Conservation (phyloP, 2,113 vertebrate genomes). For the Caranx melampygus region DNA sequence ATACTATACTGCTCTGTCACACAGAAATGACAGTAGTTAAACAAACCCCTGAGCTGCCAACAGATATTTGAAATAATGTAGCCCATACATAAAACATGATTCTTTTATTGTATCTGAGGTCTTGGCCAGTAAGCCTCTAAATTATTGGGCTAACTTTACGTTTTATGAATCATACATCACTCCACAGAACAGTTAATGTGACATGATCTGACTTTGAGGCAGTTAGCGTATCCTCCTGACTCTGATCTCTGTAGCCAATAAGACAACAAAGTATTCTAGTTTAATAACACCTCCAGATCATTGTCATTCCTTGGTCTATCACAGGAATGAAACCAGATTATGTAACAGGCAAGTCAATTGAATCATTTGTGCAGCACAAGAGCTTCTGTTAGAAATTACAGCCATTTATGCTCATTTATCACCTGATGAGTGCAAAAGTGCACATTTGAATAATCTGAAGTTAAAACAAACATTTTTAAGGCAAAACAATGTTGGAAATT, state of each 20-base stretch:
- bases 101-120: not conserved
- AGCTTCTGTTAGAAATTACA: not conserved
- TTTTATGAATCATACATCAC: not conserved
- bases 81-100: not conserved
- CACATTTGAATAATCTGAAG: not conserved
- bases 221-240: not conserved
- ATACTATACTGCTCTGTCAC: not conserved
- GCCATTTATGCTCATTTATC: not conserved
- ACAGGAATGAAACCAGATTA: conserved; percentile 27
- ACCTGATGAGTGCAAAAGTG: not conserved
- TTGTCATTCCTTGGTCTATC: conserved; percentile 23
- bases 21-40: not conserved
- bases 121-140: not conserved
- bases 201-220: conserved; percentile 4
- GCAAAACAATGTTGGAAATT: not conserved
- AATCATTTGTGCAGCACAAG: not conserved
- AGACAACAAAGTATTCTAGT: conserved; percentile 28
- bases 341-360: not conserved
- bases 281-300: not conserved
- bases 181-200: not conserved
- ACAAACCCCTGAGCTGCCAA: not conserved
- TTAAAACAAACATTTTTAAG: not conserved
- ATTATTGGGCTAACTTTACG: not conserved
- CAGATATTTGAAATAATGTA: not conserved
- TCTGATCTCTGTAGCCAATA: conserved; percentile 10